Evolutionary conservation across 2,888 invertebrate genomes (phyloP).

Genomic region (Agrochola litura): DNA sequence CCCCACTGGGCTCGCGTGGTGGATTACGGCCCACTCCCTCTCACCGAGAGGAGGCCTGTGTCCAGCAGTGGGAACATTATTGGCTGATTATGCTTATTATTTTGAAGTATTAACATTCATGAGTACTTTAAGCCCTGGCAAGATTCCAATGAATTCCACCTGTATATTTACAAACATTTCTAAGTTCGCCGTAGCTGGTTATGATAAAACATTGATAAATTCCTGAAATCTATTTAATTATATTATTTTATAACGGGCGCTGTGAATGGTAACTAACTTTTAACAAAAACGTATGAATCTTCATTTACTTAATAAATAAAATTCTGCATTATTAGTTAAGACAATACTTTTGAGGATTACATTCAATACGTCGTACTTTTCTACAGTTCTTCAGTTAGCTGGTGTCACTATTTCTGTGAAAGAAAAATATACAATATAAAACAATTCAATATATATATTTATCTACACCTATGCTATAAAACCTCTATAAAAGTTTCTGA

Average conservation of each 20-base stretch:
- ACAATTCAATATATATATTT: no score
- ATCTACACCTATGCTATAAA: no score
- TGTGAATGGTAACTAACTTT: conserved; percentile 19
- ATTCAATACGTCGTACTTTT: background rate
- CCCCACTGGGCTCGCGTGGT: no score
- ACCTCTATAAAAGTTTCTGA: no score
- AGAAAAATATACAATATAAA: conserved; percentile 41
- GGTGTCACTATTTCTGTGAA: conserved; percentile 72
- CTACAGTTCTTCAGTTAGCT: conserved; percentile 59
- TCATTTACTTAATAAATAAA: conserved; percentile 5
- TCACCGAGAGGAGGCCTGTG: no score
- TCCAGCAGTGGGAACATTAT: no score
- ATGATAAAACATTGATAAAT: background rate
- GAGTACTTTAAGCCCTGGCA: background rate
- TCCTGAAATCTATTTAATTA: background rate
- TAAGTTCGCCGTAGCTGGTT: background rate
- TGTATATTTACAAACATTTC: conserved; percentile 20
- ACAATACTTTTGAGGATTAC: conserved; percentile 26
- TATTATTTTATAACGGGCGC: conserved; percentile 3
- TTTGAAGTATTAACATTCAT: background rate
- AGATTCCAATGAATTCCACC: background rate
- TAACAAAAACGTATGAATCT: conserved; percentile 2
- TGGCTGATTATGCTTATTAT: background rate
- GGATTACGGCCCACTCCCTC: no score
- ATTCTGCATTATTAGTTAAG: conserved; percentile 3